Conservation (phyloP, 2,797 vertebrate genomes). For the Leucoraja ocellata region DNA sequence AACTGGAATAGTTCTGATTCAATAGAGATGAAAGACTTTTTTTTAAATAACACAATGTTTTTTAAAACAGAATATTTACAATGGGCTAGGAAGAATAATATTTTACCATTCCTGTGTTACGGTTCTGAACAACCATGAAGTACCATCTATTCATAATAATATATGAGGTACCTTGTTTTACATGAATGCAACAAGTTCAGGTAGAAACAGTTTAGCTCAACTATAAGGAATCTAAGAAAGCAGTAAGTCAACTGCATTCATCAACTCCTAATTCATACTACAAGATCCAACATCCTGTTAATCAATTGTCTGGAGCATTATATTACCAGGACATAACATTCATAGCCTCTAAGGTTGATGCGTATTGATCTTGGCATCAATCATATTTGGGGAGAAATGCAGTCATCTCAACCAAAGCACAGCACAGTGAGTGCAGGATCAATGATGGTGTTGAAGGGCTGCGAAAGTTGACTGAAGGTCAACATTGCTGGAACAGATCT, state of each 20-base stretch:
- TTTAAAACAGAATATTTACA: background rate
- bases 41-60: background rate
- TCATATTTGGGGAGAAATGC: constrained; percentile 15
- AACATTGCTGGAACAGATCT: background rate
- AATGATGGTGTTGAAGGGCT: constrained; percentile 17
- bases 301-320: constrained; percentile 23
- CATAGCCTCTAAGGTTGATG: constrained; percentile 7
- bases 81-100: background rate
- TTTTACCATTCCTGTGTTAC: background rate
- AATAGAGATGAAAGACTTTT: background rate
- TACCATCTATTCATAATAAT: background rate
- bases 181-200: background rate
- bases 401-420: background rate
- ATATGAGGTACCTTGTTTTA: background rate
- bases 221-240: background rate
- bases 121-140: background rate
- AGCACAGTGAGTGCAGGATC: background rate
- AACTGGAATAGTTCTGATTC: background rate
- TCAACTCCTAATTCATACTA: background rate
- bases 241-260: background rate
- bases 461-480: constrained; percentile 1
- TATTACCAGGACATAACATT: constrained; percentile 1
- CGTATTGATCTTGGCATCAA: constrained; percentile 28
- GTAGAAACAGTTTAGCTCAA: background rate
- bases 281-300: background rate